Evolutionary conservation across 2,888 invertebrate genomes (phyloP).

Genomic region (Tubulanus polymorphus): DNA sequence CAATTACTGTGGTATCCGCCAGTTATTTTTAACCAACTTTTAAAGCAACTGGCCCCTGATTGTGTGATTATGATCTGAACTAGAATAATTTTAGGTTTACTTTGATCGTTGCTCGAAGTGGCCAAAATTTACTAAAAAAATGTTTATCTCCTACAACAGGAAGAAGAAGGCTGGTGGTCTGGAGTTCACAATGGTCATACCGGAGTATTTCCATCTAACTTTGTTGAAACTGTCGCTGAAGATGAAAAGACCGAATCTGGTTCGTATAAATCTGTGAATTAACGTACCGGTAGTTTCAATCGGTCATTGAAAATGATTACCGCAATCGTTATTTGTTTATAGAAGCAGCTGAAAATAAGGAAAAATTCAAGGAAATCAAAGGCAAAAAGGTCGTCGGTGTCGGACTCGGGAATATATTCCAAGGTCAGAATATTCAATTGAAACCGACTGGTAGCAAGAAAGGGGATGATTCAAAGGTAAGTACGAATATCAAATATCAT

Average conservation of each 20-base stretch:
- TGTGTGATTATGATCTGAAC: constrained; percentile 7
- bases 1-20: too few relatives aligned
- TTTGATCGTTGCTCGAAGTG: neutral
- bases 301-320: too few relatives aligned
- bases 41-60: too few relatives aligned
- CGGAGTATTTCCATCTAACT: constrained; percentile 95
- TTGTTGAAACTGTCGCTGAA: constrained; percentile 64
- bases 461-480: too few relatives aligned
- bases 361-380: constrained; percentile 32
- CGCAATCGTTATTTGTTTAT: too few relatives aligned
- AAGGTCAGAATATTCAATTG: constrained; percentile 45
- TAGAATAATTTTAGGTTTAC: neutral
- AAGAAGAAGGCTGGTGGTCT: constrained; percentile 64
- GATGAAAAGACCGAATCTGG: constrained; percentile 15
- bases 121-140: too few relatives aligned
- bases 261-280: too few relatives aligned
- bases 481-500: too few relatives aligned
- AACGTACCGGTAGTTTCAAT: too few relatives aligned
- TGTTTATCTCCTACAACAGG: constrained; percentile 54
- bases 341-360: constrained; percentile 4
- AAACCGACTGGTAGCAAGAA: constrained; percentile 24
- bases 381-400: constrained; percentile 52
- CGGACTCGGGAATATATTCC: constrained; percentile 54
- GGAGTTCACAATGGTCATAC: constrained; percentile 74
- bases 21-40: too few relatives aligned